These are phyloP conservation scores for Oligia latruncula DNA, from an alignment of 2,888 invertebrate genomes.

Conservation along the genomic window DNA sequence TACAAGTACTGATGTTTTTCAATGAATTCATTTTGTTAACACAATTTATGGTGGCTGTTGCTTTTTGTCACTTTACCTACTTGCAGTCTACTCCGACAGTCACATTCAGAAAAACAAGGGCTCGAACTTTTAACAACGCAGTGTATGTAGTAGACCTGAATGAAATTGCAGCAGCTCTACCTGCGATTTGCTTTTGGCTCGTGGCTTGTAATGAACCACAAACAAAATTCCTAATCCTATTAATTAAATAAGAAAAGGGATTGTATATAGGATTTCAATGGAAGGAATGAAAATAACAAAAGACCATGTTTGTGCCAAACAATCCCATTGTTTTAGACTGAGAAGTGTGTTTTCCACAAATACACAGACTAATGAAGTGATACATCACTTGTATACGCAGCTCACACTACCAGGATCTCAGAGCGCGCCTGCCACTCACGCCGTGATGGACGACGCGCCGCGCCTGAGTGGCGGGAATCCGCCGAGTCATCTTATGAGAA, in stretches of 20 bases:
- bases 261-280: background rate
- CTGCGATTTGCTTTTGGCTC: background rate
- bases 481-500: constrained; percentile 77
- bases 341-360: constrained; percentile 48
- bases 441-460: constrained; percentile 56
- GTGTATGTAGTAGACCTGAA: background rate
- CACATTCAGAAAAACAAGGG: background rate
- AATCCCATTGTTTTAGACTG: constrained; percentile 15
- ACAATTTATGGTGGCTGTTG: background rate
- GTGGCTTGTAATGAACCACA: background rate
- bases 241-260: background rate
- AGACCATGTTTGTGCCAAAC: background rate
- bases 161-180: background rate
- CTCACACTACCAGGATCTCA: constrained; percentile 64
- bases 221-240: background rate
- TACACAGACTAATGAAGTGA: constrained; percentile 75
- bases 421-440: constrained; percentile 53
- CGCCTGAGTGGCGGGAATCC: constrained; percentile 62
- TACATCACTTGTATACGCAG: constrained; percentile 73
- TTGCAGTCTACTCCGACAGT: background rate
- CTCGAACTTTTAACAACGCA: background rate
- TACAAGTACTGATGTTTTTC: background rate
- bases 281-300: constrained; percentile 1
- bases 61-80: background rate
- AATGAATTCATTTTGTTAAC: background rate